These are phyloP conservation scores for Zaprionus tsacasi DNA, from an alignment of 1,140 invertebrate species.

Conservation along the genomic window DNA sequence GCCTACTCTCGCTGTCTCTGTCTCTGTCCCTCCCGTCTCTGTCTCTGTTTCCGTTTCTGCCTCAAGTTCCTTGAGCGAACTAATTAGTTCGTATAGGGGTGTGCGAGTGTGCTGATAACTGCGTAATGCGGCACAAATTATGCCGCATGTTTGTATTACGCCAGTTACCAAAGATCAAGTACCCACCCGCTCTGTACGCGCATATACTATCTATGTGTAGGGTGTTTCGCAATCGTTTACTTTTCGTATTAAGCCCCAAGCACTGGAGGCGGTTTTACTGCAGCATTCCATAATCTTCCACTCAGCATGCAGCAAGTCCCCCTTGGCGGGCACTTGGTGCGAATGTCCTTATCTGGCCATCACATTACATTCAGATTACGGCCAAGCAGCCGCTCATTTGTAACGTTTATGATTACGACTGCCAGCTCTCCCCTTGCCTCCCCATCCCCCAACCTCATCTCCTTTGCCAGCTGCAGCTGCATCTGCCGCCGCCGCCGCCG, in stretches of 20 bases:
- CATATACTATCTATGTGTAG: no score
- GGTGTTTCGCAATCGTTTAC: constrained; percentile 3
- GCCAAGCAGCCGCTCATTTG: constrained; percentile 42
- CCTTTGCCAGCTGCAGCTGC: constrained; percentile 9
- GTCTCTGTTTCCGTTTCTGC: background rate
- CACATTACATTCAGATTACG: constrained; percentile 72
- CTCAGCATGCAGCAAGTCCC: background rate
- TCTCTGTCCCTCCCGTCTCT: background rate
- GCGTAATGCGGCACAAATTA: constrained; percentile 34
- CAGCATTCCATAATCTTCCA: constrained; percentile 14
- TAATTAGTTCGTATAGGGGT: constrained; percentile 52
- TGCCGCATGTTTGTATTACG: constrained; percentile 16
- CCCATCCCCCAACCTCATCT: background rate
- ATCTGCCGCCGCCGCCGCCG: constrained; percentile 1
- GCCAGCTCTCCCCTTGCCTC: constrained; percentile 14
- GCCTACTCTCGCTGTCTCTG: background rate
- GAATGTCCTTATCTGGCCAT: constrained; percentile 62
- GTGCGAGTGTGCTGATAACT: constrained; percentile 53
- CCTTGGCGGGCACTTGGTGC: constrained; percentile 43
- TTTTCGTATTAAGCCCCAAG: background rate
- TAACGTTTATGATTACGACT: constrained; percentile 63
- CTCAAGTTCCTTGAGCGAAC: constrained; percentile 25
- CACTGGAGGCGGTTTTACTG: constrained; percentile 16
- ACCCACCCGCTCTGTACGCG: background rate
- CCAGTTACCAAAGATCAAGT: constrained; percentile 11